phyloP scores from a whole-genome alignment of 2,113 vertebrate genomes.

The Pseudonaja textilis region DNA sequence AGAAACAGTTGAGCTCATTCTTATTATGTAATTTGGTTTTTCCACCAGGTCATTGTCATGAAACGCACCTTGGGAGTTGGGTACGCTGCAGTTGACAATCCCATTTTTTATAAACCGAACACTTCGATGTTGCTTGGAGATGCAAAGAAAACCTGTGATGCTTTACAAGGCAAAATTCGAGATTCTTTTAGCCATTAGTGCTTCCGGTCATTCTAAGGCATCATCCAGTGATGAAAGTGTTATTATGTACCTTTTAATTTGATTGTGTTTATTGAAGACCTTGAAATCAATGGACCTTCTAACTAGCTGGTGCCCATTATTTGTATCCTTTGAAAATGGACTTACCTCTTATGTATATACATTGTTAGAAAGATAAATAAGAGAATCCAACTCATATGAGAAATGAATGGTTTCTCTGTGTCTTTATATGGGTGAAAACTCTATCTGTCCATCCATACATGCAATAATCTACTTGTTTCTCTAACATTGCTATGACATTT shows the following conservation, averaged over 20 bases:
- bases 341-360: not conserved
- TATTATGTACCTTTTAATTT: not conserved
- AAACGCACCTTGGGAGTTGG: conserved; percentile 79
- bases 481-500: not conserved
- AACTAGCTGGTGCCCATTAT: not conserved
- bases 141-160: conserved; percentile 75
- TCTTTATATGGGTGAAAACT: not conserved
- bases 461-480: conserved; percentile 1
- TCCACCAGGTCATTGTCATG: conserved; percentile 78
- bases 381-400: not conserved
- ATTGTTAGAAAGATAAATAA: not conserved
- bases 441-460: not conserved
- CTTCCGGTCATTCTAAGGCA: not conserved
- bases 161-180: conserved; percentile 70
- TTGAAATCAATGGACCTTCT: not conserved
- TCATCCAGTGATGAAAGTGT: not conserved
- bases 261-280: not conserved
- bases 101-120: conserved; percentile 79
- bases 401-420: not conserved
- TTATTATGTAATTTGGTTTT: not conserved
- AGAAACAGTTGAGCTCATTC: not conserved
- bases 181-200: conserved; percentile 42
- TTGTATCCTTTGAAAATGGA: not conserved
- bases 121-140: conserved; percentile 76
- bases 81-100: conserved; percentile 81